Base-by-base conservation (phyloP, 2,888 invertebrate species). In the Xestia rhomboidea region DNA sequence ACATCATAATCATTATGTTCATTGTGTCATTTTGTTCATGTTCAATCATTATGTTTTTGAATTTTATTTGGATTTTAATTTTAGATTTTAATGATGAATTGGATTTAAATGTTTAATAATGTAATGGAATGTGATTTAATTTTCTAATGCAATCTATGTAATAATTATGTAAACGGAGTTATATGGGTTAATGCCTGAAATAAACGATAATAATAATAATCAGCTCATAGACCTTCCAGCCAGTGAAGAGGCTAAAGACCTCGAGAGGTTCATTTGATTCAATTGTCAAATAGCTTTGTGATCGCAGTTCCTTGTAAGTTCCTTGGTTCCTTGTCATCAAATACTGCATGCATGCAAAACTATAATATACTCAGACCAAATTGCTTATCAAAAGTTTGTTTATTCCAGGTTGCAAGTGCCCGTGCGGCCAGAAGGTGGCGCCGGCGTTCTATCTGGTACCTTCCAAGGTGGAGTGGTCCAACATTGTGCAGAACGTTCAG, bases 401-500 rank as follows among this genome's bases (percentile, higher is more conserved):
- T 81, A 73, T 81, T 92, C 54, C 96, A 97, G 98, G 99, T 74
- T 99, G 98, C 90, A 98, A 98, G 89, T 99, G 99, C 93, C 98
- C 99, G 0, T 99, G 99, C 94, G 99, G 99, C 0, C 98, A 98
- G 82, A 98, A 98, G 95, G 98, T 99, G 79, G 98, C 98, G 24
- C 99, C 99, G 0, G 98, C 99, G 41, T 99, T 99, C 96, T 99
- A 99, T 95, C 97, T 99, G 88, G 98, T 98, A 89, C 98, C 98
- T 60, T 98, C 98, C 64, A 99, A 99, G 96, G 98, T 99, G 81
- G 99, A 99, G 94, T 98, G 98, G 97, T 98, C 98, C 79, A 98
- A 98, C 93, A 98, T 98, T 73, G 98, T 99, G 72, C 98, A 99
- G 93, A 99, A 99, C 93, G 98, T 99, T 77, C 98, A 99, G 95